phyloP scores from a whole-genome alignment of 2,113 vertebrate genomes.

The Tonatia bakeri region DNA sequence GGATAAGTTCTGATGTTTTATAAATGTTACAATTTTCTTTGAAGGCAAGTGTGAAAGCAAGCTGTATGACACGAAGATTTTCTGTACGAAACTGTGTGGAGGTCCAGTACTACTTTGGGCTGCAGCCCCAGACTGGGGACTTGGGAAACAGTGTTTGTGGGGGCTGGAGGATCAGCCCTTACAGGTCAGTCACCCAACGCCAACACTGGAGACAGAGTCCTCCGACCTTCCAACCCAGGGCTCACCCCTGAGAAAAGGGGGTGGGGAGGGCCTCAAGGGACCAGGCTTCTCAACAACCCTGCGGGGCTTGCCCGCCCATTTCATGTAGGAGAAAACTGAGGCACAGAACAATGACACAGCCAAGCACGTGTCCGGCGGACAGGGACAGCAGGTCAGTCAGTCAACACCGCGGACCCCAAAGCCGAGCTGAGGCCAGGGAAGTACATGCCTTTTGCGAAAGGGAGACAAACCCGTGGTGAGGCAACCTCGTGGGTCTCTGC shows the following conservation, averaged over 20 bases:
- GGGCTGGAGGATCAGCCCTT: background rate
- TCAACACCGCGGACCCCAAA: background rate
- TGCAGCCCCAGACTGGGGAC: background rate
- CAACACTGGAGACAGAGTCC: background rate
- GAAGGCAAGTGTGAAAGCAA: background rate
- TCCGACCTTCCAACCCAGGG: background rate
- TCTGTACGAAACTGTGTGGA: fast-evolving
- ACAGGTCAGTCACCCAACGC: background rate
- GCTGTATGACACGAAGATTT: background rate
- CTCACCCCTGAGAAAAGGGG: background rate
- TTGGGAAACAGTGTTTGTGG: background rate
- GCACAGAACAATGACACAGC: background rate
- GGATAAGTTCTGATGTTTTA: background rate
- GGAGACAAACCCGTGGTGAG: background rate
- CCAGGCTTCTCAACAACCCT: background rate
- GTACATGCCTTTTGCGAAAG: background rate
- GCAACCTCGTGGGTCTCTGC: background rate
- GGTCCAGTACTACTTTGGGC: background rate
- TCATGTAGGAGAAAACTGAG: background rate
- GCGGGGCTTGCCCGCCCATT: background rate
- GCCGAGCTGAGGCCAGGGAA: too few species aligned
- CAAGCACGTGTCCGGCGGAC: background rate
- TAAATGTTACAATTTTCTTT: background rate
- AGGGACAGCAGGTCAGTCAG: fast-evolving
- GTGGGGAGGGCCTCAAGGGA: background rate